These are phyloP conservation scores for Todiramphus chloris DNA, from an alignment of 2,113 vertebrate species.

Conservation along the genomic window DNA sequence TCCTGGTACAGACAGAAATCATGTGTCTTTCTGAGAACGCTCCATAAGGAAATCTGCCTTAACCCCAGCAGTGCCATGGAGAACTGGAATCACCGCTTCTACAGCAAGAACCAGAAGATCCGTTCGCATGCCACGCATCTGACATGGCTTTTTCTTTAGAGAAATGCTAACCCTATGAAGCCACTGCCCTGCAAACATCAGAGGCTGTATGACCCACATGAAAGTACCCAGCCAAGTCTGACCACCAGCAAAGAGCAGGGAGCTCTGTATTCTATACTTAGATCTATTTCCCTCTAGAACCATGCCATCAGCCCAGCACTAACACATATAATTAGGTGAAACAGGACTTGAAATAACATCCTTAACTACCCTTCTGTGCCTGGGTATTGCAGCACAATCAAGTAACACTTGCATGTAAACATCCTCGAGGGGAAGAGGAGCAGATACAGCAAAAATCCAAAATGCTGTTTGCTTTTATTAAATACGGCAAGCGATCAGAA, in stretches of 20 bases:
- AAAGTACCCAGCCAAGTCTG: not conserved
- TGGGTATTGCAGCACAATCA: not conserved
- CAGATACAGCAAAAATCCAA: not conserved
- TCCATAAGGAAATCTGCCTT: not conserved
- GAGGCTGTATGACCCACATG: not conserved
- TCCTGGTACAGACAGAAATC: conserved; percentile 16
- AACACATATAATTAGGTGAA: not conserved
- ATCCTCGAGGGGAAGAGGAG: not conserved
- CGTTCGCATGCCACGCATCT: rapidly evolving
- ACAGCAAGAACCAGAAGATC: not conserved
- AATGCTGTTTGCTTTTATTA: rapidly evolving
- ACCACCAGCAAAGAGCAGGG: not conserved
- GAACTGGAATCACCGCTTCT: not conserved
- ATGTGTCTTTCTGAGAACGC: not conserved
- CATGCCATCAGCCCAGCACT: not conserved
- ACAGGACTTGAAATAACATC: not conserved
- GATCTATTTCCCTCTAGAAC: not conserved
- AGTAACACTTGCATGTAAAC: not conserved
- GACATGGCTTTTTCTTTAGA: rapidly evolving
- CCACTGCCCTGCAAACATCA: rapidly evolving
- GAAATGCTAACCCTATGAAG: not conserved
- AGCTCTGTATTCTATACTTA: not conserved
- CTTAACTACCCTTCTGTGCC: not conserved
- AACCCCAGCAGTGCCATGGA: conserved; percentile 14
- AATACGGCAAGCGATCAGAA: not conserved